Evolutionary conservation across 2,113 vertebrate genomes (phyloP), one percentile per base, ranked within the genome.

Genomic region (Piaya cayana): DNA sequence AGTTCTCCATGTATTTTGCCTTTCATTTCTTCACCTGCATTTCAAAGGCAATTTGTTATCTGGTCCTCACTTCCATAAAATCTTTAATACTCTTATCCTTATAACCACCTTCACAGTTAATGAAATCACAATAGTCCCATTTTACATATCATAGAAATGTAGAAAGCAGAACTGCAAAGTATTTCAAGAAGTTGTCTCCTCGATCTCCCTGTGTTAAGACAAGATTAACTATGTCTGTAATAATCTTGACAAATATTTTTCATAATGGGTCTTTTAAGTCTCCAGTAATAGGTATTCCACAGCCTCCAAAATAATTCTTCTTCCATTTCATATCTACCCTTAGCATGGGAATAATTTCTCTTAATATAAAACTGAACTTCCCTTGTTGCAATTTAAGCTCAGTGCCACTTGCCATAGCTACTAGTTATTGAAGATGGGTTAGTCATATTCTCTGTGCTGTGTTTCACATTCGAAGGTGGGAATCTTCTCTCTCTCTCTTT

Each of bases 21-120:
- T 85, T 96, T 93, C 36, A 84, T 92, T 96, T 92, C 26, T 77
- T 78, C 60, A 49, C 53, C 30, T 60, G 15, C 26, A 18, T 87
- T 71, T 83, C 45, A 74, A 92, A 83, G 43, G 37, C 49, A 81
- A 34, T 93, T 93, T 93, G 70, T 88, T 79, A 52, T 56, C 37
- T 67, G 20, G 18, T 63, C 18, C 23, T 90, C 32, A 67, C 27
- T 47, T 86, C 56, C 43, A 78, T 15, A 78, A 88, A 55, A 70
- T 78, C 62, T 91, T 91, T 93, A 58, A 53, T 55, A 59, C 17
- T 6, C 5, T 75, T 86, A 62, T 19, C 36, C 49, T 89, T 71
- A 79, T 56, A 92, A n/a, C 30, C 43, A 11, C 49, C 74, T 79
- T 87, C 65, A 64, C 19, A 76, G 69, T 67, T 60, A 92, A 52